Conservation (phyloP, 2,888 invertebrate genomes). For the Caenorhabditis macrosperma region DNA sequence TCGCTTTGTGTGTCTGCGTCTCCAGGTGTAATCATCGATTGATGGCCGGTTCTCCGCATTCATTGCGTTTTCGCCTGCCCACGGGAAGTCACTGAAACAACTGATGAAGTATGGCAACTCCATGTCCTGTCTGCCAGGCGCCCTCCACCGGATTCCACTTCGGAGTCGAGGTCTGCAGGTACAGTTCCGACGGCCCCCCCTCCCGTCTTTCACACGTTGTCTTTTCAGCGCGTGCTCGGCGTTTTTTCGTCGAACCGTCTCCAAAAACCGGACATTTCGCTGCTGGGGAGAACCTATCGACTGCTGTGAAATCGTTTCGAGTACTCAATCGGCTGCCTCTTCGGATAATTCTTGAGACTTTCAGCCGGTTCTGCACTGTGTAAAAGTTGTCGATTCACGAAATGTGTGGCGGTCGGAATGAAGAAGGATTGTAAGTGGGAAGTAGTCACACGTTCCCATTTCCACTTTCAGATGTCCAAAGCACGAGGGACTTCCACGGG, state of each 20-base stretch:
- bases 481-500: conserved; percentile 60
- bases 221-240: conserved; percentile 48
- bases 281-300: conserved; percentile 40
- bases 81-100: neutral
- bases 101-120: neutral
- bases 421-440: conserved; percentile 19
- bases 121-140: conserved; percentile 35
- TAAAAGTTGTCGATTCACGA: conserved; percentile 48
- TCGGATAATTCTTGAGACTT: neutral
- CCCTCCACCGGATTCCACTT: conserved; percentile 48
- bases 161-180: conserved; percentile 45
- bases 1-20: neutral
- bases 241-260: conserved; percentile 48
- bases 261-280: conserved; percentile 30
- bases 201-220: neutral
- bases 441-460: neutral
- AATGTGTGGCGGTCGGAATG: conserved; percentile 52
- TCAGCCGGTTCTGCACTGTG: conserved; percentile 38
- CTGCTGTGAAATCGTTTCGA: conserved; percentile 40
- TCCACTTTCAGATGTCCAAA: conserved; percentile 43
- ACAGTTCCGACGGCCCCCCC: neutral
- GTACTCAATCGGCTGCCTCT: neutral
- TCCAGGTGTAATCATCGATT: conserved; percentile 4
- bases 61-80: neutral
- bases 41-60: neutral